These are phyloP conservation scores for Ceratoteleas bidentatus DNA, from an alignment of 1,140 invertebrate species.

Conservation along the genomic window DNA sequence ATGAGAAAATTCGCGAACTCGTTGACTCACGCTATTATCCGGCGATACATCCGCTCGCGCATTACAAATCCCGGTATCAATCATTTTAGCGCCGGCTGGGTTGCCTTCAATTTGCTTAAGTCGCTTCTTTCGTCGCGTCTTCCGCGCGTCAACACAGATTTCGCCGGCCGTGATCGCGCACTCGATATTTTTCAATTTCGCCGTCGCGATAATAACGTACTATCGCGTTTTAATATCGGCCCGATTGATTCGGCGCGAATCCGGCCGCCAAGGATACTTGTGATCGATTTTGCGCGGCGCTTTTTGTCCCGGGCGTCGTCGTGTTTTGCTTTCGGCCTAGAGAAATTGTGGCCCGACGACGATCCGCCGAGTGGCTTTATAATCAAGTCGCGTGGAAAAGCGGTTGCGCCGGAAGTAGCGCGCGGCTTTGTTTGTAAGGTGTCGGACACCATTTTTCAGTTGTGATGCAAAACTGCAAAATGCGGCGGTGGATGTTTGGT, in stretches of 20 bases:
- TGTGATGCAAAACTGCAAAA: neutral
- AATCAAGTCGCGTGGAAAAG: neutral
- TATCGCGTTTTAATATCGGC: conserved; percentile 31
- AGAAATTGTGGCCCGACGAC: neutral
- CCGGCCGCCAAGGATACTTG: neutral
- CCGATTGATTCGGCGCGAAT: conserved; percentile 29
- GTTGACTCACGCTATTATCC: conserved; percentile 58
- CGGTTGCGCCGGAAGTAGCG: neutral
- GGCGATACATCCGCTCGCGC: conserved; percentile 17
- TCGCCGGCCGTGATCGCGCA: conserved; percentile 20
- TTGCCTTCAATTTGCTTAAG: conserved; percentile 50
- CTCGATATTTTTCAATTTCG: conserved; percentile 49
- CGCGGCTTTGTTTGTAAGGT: neutral
- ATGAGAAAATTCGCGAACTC: conserved; percentile 53
- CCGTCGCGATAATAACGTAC: conserved; percentile 27
- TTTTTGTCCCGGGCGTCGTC: conserved; percentile 9
- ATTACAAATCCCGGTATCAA: conserved; percentile 46
- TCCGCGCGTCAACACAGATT: conserved; percentile 47
- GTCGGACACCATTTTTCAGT: neutral
- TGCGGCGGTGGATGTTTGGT: neutral
- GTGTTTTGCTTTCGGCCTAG: conserved; percentile 3
- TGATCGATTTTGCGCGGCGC: conserved; percentile 22
- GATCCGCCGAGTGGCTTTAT: neutral
- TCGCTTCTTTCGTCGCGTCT: conserved; percentile 38
- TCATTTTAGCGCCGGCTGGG: conserved; percentile 32